Percentiles rank a stretch among this genome's conserved stretches.
phyloP scores from a whole-genome alignment of 2,113 vertebrate species.

The Gymnobelideus leadbeateri region DNA sequence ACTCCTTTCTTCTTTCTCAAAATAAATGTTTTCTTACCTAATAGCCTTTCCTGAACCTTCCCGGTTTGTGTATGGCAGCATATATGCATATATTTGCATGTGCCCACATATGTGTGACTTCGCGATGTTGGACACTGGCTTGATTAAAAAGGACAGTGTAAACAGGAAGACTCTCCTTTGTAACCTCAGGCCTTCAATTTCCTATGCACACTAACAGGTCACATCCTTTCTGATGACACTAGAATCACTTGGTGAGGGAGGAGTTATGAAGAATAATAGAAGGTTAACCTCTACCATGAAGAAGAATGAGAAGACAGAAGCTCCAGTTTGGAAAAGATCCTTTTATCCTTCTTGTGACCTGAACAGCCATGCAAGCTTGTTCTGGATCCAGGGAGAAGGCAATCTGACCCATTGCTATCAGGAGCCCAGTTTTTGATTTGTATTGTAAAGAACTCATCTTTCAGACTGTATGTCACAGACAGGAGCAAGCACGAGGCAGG shows the following conservation, averaged over 20 bases:
- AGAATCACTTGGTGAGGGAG: constrained; percentile 71
- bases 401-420: background rate
- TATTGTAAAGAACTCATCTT: background rate
- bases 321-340: constrained; percentile 71
- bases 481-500: constrained; percentile 1
- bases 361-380: constrained; percentile 14
- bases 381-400: constrained; percentile 3
- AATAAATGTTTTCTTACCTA: background rate
- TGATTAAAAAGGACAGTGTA: constrained; percentile 69
- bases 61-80: no score
- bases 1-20: background rate
- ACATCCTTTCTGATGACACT: constrained; percentile 70
- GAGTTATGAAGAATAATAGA: constrained; percentile 71
- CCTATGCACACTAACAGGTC: constrained; percentile 73
- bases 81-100: background rate
- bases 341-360: constrained; percentile 77
- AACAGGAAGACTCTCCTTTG: constrained; percentile 77
- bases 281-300: constrained; percentile 71
- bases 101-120: background rate
- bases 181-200: constrained; percentile 76
- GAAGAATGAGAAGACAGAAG: constrained; percentile 64
- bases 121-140: background rate
- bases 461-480: background rate
- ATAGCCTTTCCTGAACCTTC: background rate
- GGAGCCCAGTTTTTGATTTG: background rate